Evolutionary conservation across 2,113 vertebrate species (phyloP).

Genomic region (Trachemys scripta): DNA sequence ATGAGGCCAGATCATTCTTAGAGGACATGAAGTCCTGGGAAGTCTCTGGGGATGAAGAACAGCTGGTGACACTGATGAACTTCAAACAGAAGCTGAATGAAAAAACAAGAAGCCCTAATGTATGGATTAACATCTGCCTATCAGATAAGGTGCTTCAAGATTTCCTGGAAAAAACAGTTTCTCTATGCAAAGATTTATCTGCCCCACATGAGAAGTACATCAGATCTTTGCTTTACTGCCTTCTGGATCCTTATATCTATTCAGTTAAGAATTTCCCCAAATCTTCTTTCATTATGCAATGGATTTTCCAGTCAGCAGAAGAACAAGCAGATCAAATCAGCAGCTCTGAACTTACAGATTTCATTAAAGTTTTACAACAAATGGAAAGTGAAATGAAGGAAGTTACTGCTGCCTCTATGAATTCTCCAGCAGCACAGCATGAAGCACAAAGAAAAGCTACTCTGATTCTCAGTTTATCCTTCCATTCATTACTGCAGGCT

Average conservation of each 20-base stretch:
- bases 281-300: conserved; percentile 34
- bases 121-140: conserved; percentile 65
- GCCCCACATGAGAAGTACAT: background rate
- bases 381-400: conserved; percentile 26
- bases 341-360: no score
- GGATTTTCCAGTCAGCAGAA: conserved; percentile 11
- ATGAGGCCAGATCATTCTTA: conserved; percentile 30
- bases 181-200: conserved; percentile 7
- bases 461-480: background rate
- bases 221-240: conserved; percentile 26
- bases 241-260: conserved; percentile 56
- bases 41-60: conserved; percentile 5
- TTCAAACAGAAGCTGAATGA: conserved; percentile 54
- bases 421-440: background rate
- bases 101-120: background rate
- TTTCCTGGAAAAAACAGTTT: conserved; percentile 50
- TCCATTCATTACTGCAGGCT: conserved; percentile 54
- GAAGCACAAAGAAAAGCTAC: conserved; percentile 60
- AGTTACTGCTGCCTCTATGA: background rate
- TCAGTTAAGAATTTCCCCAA: conserved; percentile 45
- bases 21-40: conserved; percentile 56
- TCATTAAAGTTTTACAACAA: conserved; percentile 7
- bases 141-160: conserved; percentile 41
- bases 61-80: conserved; percentile 31
- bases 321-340: no score